Evolutionary conservation across 1,140 invertebrate genomes (phyloP).

Genomic region (Trissolcus basalis): DNA sequence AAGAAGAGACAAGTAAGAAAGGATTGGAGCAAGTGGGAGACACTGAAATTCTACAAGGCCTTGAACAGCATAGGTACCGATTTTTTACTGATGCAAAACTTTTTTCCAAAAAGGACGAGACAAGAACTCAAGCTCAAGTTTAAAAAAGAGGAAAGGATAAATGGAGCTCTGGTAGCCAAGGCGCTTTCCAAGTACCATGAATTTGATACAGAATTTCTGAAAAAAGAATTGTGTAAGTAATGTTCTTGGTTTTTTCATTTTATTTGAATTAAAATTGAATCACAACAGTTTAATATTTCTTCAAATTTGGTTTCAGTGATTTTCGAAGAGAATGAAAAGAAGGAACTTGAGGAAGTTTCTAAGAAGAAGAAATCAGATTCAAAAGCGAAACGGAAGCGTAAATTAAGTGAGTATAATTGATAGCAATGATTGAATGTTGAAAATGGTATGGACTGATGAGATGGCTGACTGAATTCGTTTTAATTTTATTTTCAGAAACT

Average conservation of each 20-base stretch:
- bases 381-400: constrained; percentile 16
- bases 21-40: constrained; percentile 84
- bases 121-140: constrained; percentile 89
- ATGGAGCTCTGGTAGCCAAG: constrained; percentile 77
- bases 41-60: constrained; percentile 91
- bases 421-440: too few species aligned
- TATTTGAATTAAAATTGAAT: neutral
- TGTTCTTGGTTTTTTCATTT: constrained; percentile 11
- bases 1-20: constrained; percentile 79
- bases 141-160: constrained; percentile 81
- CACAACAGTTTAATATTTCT: neutral
- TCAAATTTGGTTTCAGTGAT: constrained; percentile 50
- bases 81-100: constrained; percentile 88
- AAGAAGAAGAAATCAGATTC: constrained; percentile 37
- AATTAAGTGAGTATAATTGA: constrained; percentile 42
- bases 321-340: constrained; percentile 60
- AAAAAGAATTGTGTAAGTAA: constrained; percentile 72
- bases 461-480: neutral
- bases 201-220: constrained; percentile 75
- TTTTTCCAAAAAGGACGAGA: constrained; percentile 87
- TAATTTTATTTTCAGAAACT: constrained; percentile 10
- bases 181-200: constrained; percentile 75
- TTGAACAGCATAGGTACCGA: constrained; percentile 91
- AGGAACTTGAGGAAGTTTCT: constrained; percentile 39
- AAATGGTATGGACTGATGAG: too few species aligned